Evolutionary conservation across 2,888 invertebrate species (phyloP), one percentile per base, ranked within the genome.

Genomic region (Hirtodrosophila alboralis): DNA sequence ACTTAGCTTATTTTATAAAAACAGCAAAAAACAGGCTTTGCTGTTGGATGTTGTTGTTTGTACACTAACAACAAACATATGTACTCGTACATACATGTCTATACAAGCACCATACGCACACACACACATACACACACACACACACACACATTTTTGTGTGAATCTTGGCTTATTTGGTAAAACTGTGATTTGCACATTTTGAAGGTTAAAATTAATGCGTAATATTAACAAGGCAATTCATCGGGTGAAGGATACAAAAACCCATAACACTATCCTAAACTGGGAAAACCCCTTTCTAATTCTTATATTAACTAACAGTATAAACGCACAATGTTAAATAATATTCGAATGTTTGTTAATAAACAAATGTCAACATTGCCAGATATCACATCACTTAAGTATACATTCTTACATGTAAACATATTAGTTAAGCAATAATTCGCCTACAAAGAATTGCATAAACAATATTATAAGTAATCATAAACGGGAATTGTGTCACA

Each of bases 161-260:
- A 41, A 70, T 48, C 51, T 64, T 34, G 13, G 33, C 71, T 59
- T 69, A 48, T 65, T 59, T 48, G 48, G 51, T 54, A 33, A 54
- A 44, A 51, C 37, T 47, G n/a, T n/a, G 21, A 53, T 31, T 63
- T 41, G 45, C 52, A 40, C 66, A 41, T 21, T 23, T 37, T 31
- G 21, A 69, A 69, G 36, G 28, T 49, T 33, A 27, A 30, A n/a
- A n/a, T 28, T 26, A 12, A n/a, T 45, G 38, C 23, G 40, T 49
- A 10, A 13, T 12, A 30, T 18, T 33, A 23, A 9, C 28, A 14
- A 5, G 30, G 10, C 9, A 26, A 48, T 44, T 44, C n/a, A n/a
- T n/a, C 30, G 13, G 49, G 37, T 62, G 27, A 47, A 57, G 36
- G 34, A 47, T 44, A 45, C 14, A n/a, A 6, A 41, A 40, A 27